Evolutionary conservation across 1,140 invertebrate genomes (phyloP).

Genomic region (Magallana gigas): DNA sequence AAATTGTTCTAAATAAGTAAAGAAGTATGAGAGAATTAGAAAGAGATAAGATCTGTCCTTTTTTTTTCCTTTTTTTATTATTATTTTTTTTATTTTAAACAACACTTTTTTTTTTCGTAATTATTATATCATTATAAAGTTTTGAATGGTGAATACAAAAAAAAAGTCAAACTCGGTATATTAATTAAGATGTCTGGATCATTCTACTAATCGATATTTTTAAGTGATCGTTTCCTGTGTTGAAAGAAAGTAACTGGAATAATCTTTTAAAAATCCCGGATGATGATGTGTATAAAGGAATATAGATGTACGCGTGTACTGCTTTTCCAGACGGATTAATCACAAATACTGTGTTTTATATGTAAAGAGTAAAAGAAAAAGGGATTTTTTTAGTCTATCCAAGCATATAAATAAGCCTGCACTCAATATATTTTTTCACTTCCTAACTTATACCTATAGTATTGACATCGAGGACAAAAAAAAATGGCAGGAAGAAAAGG

Average conservation of each 20-base stretch:
- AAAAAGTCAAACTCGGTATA: neutral
- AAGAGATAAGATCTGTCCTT: conserved; percentile 7
- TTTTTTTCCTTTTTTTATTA: neutral
- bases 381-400: neutral
- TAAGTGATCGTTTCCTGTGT: conserved; percentile 3
- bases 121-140: conserved; percentile 14
- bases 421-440: conserved; percentile 18
- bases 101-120: neutral
- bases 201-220: conserved; percentile 8
- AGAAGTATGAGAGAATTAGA: neutral
- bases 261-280: conserved; percentile 13
- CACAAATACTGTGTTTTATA: neutral
- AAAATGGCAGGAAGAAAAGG: conserved; percentile 11
- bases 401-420: conserved; percentile 17
- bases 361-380: neutral
- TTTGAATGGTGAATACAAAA: neutral
- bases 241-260: conserved; percentile 5
- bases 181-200: conserved; percentile 21
- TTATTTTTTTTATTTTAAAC: conserved; percentile 12
- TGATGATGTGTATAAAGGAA: conserved; percentile 21
- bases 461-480: neutral
- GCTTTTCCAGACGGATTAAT: conserved; percentile 15
- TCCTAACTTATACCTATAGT: conserved; percentile 3
- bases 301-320: conserved; percentile 16
- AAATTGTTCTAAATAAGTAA: conserved; percentile 20